Evolutionary conservation across 2,888 invertebrate species (phyloP).

Genomic region (Tridacna gigas): DNA sequence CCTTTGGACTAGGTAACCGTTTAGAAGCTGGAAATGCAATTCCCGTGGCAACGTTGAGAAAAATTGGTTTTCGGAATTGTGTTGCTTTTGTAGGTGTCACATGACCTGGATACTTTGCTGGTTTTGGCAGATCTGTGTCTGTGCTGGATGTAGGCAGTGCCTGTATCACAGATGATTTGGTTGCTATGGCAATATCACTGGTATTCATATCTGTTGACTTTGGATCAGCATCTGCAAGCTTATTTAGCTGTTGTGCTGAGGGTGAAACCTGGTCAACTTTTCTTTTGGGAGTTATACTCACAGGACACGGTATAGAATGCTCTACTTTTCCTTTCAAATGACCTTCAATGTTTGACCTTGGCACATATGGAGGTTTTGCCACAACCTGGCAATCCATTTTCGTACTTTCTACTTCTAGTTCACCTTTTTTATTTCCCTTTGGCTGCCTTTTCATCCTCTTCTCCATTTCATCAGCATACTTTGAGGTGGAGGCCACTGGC

Average conservation of each 20-base stretch:
- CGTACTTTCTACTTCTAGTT: background rate
- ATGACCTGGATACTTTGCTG: constrained; percentile 21
- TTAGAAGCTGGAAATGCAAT: constrained; percentile 48
- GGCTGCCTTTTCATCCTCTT: background rate
- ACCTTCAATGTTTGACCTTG: constrained; percentile 36
- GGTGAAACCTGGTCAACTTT: constrained; percentile 59
- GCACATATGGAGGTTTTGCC: constrained; percentile 46
- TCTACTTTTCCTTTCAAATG: constrained; percentile 32
- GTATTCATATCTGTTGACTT: constrained; percentile 1
- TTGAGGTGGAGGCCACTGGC: constrained; percentile 56
- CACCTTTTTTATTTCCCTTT: constrained; percentile 5
- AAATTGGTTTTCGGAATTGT: constrained; percentile 41
- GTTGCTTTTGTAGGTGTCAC: constrained; percentile 40
- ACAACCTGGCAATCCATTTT: background rate
- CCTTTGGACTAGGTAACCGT: constrained; percentile 75
- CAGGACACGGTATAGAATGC: constrained; percentile 33
- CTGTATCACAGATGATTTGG: constrained; percentile 34
- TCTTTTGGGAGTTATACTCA: constrained; percentile 48
- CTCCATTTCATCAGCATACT: constrained; percentile 28
- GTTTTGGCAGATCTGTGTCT: background rate
- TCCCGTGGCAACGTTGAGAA: constrained; percentile 37
- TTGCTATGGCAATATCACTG: constrained; percentile 26
- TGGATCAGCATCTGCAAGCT: background rate
- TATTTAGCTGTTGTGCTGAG: constrained; percentile 39
- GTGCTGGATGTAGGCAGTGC: background rate